Conservation (phyloP, 2,113 vertebrate genomes). For the Pycnonotus jocosus region DNA sequence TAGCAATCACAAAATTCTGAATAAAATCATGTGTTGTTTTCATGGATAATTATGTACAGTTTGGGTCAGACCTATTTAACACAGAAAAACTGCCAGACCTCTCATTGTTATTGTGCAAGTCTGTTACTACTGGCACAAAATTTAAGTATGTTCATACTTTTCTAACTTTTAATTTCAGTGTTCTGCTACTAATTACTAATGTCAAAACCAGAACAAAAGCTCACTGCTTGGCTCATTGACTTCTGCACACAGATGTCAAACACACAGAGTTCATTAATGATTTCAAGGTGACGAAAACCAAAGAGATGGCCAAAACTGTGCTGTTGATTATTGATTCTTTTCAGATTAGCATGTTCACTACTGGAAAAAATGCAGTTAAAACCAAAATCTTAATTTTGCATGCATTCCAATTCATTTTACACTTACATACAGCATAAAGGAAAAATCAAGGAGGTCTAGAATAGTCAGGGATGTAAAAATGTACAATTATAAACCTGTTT, state of each 20-base stretch:
- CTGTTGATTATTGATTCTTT: slow-evolving; percentile 20
- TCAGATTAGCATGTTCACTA: slow-evolving; percentile 22
- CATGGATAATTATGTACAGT: neutral
- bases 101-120: neutral
- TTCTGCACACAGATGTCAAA: slow-evolving; percentile 48
- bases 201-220: slow-evolving; percentile 58
- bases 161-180: slow-evolving; percentile 54
- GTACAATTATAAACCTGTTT: neutral
- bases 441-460: neutral
- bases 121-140: slow-evolving; percentile 32
- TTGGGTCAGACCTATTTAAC: slow-evolving; percentile 3
- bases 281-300: slow-evolving; percentile 61
- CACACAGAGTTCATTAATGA: slow-evolving; percentile 55
- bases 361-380: neutral
- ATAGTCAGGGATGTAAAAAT: neutral
- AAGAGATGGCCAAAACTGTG: slow-evolving; percentile 15
- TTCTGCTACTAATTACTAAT: slow-evolving; percentile 63
- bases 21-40: neutral
- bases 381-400: neutral
- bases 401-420: neutral
- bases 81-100: slow-evolving; percentile 36
- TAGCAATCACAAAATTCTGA: neutral
- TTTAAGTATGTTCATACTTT: slow-evolving; percentile 21
- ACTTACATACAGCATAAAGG: neutral
- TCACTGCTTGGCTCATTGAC: slow-evolving; percentile 44